phyloP scores from a whole-genome alignment of 2,888 invertebrate species.

The Campopleginae sp. region DNA sequence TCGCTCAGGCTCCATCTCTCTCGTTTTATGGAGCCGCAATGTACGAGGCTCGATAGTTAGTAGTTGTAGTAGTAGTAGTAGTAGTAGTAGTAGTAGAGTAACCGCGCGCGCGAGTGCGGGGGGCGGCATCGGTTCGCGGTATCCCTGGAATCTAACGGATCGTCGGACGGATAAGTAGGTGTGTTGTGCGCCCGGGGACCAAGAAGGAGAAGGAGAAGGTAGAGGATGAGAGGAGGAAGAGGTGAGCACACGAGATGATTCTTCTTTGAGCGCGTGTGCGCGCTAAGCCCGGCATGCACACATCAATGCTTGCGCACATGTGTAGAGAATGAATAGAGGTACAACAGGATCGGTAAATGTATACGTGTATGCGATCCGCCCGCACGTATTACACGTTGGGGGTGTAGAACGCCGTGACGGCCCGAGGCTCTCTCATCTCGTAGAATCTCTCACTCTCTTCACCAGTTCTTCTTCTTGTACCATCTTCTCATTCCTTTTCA shows the following conservation, averaged over 20 bases:
- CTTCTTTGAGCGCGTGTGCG: slow-evolving; percentile 66
- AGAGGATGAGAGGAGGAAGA: slow-evolving; percentile 52
- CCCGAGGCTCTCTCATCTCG: slow-evolving; percentile 76
- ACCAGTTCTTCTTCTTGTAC: slow-evolving; percentile 59
- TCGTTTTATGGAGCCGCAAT: slow-evolving; percentile 18
- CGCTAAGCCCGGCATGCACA: slow-evolving; percentile 48
- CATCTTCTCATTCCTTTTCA: slow-evolving; percentile 48
- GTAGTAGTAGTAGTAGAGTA: slow-evolving; percentile 45
- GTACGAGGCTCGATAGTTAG: slow-evolving; percentile 49
- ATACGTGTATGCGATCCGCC: slow-evolving; percentile 66
- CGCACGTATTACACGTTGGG: slow-evolving; percentile 72
- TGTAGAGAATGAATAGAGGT: slow-evolving; percentile 1
- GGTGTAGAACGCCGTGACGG: slow-evolving; percentile 75
- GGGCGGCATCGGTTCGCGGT: slow-evolving; percentile 67
- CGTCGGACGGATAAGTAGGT: slow-evolving; percentile 75
- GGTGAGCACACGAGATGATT: slow-evolving; percentile 61
- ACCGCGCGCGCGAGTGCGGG: slow-evolving; percentile 26
- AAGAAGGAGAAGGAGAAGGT: slow-evolving; percentile 32
- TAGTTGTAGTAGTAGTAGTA: slow-evolving; percentile 45
- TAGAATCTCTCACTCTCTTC: slow-evolving; percentile 70
- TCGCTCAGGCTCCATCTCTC: neutral
- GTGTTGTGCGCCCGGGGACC: slow-evolving; percentile 69
- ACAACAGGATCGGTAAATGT: slow-evolving; percentile 27
- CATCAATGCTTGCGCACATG: neutral
- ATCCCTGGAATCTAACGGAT: slow-evolving; percentile 81